Evolutionary conservation across 2,797 vertebrate species (phyloP), one percentile per base, ranked within the genome.

Genomic region (Acanthiza pusilla): DNA sequence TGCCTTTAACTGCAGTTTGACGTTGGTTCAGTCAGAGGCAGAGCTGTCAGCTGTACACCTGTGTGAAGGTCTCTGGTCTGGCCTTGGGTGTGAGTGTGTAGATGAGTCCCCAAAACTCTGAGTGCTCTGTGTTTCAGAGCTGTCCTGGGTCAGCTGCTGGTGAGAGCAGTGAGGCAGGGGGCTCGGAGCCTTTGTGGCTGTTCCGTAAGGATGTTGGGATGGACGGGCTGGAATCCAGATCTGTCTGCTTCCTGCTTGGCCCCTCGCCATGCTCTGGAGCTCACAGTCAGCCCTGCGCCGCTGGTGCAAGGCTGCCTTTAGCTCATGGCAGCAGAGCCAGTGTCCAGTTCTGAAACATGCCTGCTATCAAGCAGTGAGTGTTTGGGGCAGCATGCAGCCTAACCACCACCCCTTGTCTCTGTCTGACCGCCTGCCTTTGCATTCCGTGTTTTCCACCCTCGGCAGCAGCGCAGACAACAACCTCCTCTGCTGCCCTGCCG

Each of bases 401-500:
- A 16, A n/a, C 61, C 89, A 71, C 0, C 79, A 54, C 4, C 36
- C 72, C 61, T 89, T 55, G 18, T 48, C 22, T 25, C 57, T 68
- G 71, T 82, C 29, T 88, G 67, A 45, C n/a, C 74, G 89, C 32
- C 88, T 55, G n/a, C 43, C 43, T 19, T 61, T 50, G 88, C 83
- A 36, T 88, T 75, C 51, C 83, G 10, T 9, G 22, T 74, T 84
- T 89, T 70, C 83, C 77, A 87, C 60, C 74, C 80, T 67, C 63
- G 25, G 87, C 89, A 89, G 78, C 1, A 5, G 53, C 78, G 83
- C 93, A 95, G 74, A 79, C 95, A 92, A 7, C 63, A 45, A 45
- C 40, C 92, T 91, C 34, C 80, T 47, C 27, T 48, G 83, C 93
- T 94, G 88, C 93, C 89, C 83, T n/a, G 90, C 88, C 12, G 48